Base-by-base conservation (phyloP, 2,888 invertebrate species). In the Trichogramma evanescens region DNA sequence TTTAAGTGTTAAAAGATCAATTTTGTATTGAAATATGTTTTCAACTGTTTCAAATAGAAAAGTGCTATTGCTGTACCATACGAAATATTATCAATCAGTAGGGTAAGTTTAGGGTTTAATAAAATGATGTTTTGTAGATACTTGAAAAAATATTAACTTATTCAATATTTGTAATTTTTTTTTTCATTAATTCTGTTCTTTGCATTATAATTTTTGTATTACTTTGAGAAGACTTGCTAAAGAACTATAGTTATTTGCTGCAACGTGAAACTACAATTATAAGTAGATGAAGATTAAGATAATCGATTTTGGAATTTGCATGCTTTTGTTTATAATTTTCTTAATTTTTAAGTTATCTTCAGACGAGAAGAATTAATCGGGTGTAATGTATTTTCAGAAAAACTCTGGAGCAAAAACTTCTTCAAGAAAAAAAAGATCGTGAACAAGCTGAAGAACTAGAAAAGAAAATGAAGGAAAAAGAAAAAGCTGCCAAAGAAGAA, bases 401-500 rank as follows among this genome's bases (percentile, higher is more conserved):
- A 61, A 51, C 53, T 9, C 63, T 63, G 5, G 64, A 64, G 42
- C 64, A 61, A 42, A 66, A 65, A 26, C 44, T 49, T 8, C 59
- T 68, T 8, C 68, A 68, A 26, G 45, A 59, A 26, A 68, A 68
- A 56, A 68, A 67, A 43, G 66, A 69, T 58, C 59, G 67, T 52
- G 61, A 65, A 51, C 39, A 63, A 61, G 54, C 65, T 6, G 63
- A 63, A 59, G 65, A 65, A 44, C 44, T 43, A 10, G 71, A 73
- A 53, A 70, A 69, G 56, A 71, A 68, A 54, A 72, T 73, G 50
- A 72, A 72, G 54, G 74, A 75, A 59, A 72, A 71, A 44, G 74
- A 75, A 59, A 72, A 71, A 44, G 38, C 66, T 6, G 55, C 67
- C 7, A 75, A 75, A 63, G 74, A 77, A 43, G 77, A 78, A 55